These are phyloP conservation scores for Cardiocondyla obscurior DNA, from an alignment of 1,140 invertebrate genomes.

Conservation along the genomic window DNA sequence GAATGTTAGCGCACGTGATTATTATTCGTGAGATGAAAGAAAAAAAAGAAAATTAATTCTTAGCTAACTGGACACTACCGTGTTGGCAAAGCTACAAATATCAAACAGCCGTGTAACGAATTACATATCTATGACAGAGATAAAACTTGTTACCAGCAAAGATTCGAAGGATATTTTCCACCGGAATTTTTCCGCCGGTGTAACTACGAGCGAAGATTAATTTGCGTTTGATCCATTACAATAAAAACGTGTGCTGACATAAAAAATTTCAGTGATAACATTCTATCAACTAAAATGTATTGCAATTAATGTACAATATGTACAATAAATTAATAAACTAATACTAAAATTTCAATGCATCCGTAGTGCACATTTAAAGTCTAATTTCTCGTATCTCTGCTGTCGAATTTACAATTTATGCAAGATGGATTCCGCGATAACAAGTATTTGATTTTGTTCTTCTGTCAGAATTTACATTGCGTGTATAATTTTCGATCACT, in stretches of 20 bases:
- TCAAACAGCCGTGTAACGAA: neutral
- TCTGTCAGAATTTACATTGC: neutral
- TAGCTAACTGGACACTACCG: conserved; percentile 1
- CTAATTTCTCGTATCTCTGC: conserved; percentile 1
- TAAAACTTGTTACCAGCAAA: neutral
- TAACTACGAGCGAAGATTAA: neutral
- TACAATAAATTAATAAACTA: conserved; percentile 52
- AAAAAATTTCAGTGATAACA: conserved; percentile 5
- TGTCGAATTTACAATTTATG: conserved; percentile 17
- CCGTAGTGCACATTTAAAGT: neutral
- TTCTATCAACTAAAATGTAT: neutral
- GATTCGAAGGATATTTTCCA: neutral
- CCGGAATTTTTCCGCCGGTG: neutral
- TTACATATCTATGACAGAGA: conserved; percentile 27
- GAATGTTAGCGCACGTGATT: conserved; percentile 36
- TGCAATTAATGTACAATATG: conserved; percentile 8
- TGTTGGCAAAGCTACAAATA: conserved; percentile 9
- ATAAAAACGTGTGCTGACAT: neutral
- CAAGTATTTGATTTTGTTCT: conserved; percentile 34
- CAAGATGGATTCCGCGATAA: conserved; percentile 26
- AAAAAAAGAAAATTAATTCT: too few relatives aligned
- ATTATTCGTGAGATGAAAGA: neutral
- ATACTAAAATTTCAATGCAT: conserved; percentile 40
- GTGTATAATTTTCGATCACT: neutral
- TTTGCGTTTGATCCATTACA: neutral